Percentiles rank a stretch among this genome's conserved stretches.
Evolutionary conservation across 1,140 invertebrate species (phyloP).

Genomic region (Ceratitis capitata): DNA sequence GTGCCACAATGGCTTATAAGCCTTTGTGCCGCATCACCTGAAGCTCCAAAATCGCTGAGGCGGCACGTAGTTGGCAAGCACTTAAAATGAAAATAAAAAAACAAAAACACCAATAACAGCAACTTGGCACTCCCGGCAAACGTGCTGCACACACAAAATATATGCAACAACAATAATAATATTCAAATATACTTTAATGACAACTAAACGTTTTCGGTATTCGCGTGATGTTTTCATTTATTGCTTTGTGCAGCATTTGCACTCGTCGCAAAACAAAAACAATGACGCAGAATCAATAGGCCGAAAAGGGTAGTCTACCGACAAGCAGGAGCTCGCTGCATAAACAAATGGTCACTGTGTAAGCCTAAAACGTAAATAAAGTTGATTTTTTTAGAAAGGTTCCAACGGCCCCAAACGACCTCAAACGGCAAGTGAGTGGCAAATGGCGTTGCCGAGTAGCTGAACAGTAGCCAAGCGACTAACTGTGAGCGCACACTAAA

Average conservation of each 20-base stretch:
- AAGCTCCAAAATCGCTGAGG: not conserved
- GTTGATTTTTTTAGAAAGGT: not conserved
- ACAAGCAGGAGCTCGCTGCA: not conserved
- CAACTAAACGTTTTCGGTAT: slow-evolving; percentile 14
- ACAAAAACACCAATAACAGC: not conserved
- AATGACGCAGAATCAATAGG: not conserved
- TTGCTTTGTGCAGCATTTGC: not conserved
- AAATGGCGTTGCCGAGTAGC: not conserved
- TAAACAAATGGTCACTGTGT: not conserved
- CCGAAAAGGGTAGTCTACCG: not conserved
- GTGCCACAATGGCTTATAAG: not conserved
- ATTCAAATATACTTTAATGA: not conserved
- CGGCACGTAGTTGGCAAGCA: not conserved
- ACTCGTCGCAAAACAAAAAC: not conserved
- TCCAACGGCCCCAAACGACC: too few relatives aligned
- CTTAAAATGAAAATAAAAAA: too few relatives aligned
- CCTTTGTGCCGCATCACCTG: not conserved
- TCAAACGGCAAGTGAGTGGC: not conserved
- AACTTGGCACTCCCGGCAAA: not conserved
- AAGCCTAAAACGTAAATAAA: not conserved
- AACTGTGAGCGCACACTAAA: not conserved
- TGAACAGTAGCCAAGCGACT: not conserved
- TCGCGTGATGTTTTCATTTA: slow-evolving; percentile 40
- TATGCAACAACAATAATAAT: not conserved
- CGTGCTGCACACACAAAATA: not conserved